These are phyloP conservation scores for Acanthiza pusilla DNA, from an alignment of 2,797 vertebrate species.

Conservation along the genomic window DNA sequence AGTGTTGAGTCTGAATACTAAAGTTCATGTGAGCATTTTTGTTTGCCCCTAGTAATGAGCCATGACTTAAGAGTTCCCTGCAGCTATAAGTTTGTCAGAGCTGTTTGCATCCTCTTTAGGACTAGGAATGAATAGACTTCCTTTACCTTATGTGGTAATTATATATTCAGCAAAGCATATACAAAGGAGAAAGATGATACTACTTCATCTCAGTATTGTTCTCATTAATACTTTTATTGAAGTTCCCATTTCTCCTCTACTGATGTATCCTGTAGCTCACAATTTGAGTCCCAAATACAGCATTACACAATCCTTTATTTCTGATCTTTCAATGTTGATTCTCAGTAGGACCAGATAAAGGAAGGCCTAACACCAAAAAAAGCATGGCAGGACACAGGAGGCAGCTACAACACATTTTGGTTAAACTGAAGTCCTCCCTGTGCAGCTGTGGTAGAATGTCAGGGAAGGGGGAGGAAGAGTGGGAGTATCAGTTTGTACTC, in stretches of 20 bases:
- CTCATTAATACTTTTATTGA: background rate
- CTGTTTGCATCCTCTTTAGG: background rate
- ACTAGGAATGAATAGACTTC: background rate
- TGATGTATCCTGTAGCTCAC: background rate
- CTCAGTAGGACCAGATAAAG: background rate
- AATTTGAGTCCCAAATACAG: background rate
- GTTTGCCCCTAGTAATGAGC: background rate
- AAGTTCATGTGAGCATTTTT: background rate
- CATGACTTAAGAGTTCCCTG: background rate
- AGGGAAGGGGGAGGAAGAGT: background rate
- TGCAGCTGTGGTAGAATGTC: background rate
- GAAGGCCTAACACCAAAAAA: background rate
- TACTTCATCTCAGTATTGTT: background rate
- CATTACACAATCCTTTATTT: background rate
- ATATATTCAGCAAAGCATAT: background rate
- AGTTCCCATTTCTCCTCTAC: background rate
- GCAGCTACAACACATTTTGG: background rate
- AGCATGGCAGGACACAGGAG: background rate
- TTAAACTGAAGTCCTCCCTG: background rate
- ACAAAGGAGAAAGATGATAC: background rate
- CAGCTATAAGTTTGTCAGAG: background rate
- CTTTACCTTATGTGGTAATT: background rate
- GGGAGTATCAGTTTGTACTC: background rate
- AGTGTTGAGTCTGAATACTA: background rate
- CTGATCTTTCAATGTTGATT: background rate